These are phyloP conservation scores for Callithrix jacchus DNA, from an alignment of 2,113 vertebrate genomes.

Conservation along the genomic window DNA sequence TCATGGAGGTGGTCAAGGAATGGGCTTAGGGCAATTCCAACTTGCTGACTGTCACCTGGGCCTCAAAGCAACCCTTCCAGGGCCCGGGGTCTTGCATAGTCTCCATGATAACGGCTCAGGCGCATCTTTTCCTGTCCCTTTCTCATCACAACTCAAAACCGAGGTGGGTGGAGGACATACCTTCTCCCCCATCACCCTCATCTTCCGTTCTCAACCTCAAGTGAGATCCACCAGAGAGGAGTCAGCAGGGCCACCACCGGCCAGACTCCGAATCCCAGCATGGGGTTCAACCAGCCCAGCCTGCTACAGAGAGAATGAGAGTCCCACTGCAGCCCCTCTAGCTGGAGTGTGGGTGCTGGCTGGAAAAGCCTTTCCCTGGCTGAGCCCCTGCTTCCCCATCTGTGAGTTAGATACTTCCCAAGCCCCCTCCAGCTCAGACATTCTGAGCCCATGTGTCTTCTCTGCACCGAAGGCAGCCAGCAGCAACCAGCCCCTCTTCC, in stretches of 20 bases:
- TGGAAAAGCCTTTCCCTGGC: not conserved
- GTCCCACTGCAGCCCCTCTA: not conserved
- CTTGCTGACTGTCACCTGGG: not conserved
- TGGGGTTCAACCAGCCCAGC: not conserved
- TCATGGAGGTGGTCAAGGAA: not conserved
- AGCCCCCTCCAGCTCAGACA: not conserved
- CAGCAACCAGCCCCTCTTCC: not conserved
- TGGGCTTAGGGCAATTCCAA: not conserved
- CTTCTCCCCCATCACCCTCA: not conserved
- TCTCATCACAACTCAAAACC: not conserved
- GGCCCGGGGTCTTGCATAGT: not conserved
- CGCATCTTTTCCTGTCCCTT: fast-evolving
- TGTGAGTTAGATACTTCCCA: not conserved
- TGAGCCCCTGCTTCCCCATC: not conserved
- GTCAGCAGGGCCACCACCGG: not conserved
- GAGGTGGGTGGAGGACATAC: not conserved
- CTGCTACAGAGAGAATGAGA: not conserved
- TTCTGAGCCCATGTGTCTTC: not conserved
- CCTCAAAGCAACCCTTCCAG: too few relatives aligned
- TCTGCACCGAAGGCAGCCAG: not conserved
- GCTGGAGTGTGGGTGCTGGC: fast-evolving
- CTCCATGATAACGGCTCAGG: not conserved
- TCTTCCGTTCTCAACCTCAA: not conserved
- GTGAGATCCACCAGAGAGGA: not conserved
- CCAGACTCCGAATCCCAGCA: not conserved